Evolutionary conservation across 2,888 invertebrate genomes (phyloP).

Genomic region (Nesidiocoris tenuis): DNA sequence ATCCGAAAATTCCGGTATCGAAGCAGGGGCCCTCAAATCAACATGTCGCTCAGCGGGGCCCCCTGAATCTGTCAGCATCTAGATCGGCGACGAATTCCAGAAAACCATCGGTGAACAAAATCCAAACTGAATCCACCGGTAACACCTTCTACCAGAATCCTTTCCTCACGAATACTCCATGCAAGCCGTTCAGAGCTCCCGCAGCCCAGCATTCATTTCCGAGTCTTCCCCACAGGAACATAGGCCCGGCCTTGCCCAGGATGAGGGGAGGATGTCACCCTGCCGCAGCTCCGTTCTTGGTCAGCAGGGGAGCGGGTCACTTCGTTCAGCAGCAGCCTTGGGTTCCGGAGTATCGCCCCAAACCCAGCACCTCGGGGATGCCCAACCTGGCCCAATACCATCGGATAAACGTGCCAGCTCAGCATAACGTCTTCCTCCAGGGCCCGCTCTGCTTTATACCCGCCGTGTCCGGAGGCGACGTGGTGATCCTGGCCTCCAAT

Average conservation of each 20-base stretch:
- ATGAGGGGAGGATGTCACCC: neutral
- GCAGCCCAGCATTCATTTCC: too few relatives aligned
- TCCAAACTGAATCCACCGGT: neutral
- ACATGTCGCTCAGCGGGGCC: neutral
- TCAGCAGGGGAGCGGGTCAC: too few relatives aligned
- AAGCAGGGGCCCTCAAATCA: too few relatives aligned
- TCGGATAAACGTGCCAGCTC: neutral
- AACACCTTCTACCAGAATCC: neutral
- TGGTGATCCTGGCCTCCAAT: neutral
- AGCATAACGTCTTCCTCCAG: neutral
- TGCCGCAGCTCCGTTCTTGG: neutral
- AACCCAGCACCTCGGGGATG: neutral
- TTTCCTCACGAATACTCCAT: neutral
- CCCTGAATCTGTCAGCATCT: too few relatives aligned
- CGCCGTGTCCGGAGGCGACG: neutral
- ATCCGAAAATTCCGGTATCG: too few relatives aligned
- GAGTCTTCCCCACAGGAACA: too few relatives aligned
- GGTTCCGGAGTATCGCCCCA: neutral
- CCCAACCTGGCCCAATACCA: neutral
- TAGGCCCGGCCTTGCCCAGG: neutral
- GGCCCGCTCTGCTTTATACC: neutral
- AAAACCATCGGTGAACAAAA: neutral
- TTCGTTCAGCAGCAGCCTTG: neutral
- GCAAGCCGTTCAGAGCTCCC: neutral
- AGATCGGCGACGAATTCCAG: neutral